phyloP scores from a whole-genome alignment of 2,888 invertebrate species.

The Spodoptera picta region DNA sequence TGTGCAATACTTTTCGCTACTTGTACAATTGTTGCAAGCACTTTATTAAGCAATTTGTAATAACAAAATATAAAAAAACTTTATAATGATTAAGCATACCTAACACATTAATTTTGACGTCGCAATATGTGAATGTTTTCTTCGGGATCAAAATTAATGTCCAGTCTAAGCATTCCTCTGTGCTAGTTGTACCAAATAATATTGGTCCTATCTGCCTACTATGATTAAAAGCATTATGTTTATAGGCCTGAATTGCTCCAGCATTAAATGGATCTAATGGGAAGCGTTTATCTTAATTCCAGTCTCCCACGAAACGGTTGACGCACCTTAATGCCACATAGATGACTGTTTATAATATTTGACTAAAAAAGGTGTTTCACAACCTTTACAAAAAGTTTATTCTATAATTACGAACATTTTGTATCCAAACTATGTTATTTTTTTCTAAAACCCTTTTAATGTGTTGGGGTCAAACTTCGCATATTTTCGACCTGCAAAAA shows the following conservation, averaged over 20 bases:
- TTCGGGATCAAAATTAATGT: neutral
- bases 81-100: too few relatives aligned
- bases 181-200: slow-evolving; percentile 66
- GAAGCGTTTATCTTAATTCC: slow-evolving; percentile 85
- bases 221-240: slow-evolving; percentile 86
- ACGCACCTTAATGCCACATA: slow-evolving; percentile 73
- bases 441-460: slow-evolving; percentile 43
- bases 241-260: slow-evolving; percentile 81
- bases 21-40: neutral
- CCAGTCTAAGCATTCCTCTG: slow-evolving; percentile 56
- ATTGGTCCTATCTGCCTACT: slow-evolving; percentile 68
- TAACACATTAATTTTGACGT: too few relatives aligned
- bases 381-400: slow-evolving; percentile 34
- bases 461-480: slow-evolving; percentile 49
- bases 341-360: slow-evolving; percentile 59
- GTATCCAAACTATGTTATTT: slow-evolving; percentile 33
- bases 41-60: too few relatives aligned
- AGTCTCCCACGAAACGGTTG: slow-evolving; percentile 83
- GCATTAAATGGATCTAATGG: slow-evolving; percentile 85
- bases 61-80: too few relatives aligned
- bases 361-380: slow-evolving; percentile 65
- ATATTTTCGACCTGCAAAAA: slow-evolving; percentile 54
- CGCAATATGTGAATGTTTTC: neutral
- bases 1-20: neutral
- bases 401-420: slow-evolving; percentile 40